A percentile compares a stretch with the other conserved stretches of the same genome.
Evolutionary conservation across 2,888 invertebrate species (phyloP).

Genomic region (Rhamnusium bicolor): DNA sequence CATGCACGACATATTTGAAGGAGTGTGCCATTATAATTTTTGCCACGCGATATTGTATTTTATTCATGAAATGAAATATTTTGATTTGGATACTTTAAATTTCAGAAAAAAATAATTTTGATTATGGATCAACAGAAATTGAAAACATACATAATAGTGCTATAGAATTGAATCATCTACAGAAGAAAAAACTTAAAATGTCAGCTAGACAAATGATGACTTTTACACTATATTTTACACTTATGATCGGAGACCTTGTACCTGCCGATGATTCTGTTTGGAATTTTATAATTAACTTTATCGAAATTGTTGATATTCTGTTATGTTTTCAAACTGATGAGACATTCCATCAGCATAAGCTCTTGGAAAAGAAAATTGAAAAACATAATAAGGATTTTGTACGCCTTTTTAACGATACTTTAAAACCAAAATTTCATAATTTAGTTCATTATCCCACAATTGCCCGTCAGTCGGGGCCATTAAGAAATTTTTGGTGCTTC

Average conservation of each 20-base stretch:
- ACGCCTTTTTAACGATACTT: slow-evolving; percentile 46
- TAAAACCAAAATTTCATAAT: slow-evolving; percentile 56
- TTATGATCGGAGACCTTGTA: slow-evolving; percentile 56
- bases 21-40: slow-evolving; percentile 47
- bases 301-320: slow-evolving; percentile 54
- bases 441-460: slow-evolving; percentile 53
- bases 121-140: slow-evolving; percentile 52
- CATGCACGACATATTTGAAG: slow-evolving; percentile 53
- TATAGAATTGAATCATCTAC: slow-evolving; percentile 45
- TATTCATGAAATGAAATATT: slow-evolving; percentile 43
- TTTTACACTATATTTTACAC: slow-evolving; percentile 50
- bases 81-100: slow-evolving; percentile 51
- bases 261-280: slow-evolving; percentile 53
- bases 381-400: slow-evolving; percentile 43
- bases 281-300: slow-evolving; percentile 50
- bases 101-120: slow-evolving; percentile 50
- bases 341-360: slow-evolving; percentile 23
- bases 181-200: slow-evolving; percentile 44
- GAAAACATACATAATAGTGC: slow-evolving; percentile 44
- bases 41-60: slow-evolving; percentile 51
- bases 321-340: slow-evolving; percentile 37
- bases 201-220: slow-evolving; percentile 57
- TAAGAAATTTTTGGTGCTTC: slow-evolving; percentile 42
- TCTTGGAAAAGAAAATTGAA: slow-evolving; percentile 39
- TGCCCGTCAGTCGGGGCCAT: slow-evolving; percentile 36